Base-by-base conservation (phyloP, 2,797 vertebrate species). In the Intellagama lesueurii region DNA sequence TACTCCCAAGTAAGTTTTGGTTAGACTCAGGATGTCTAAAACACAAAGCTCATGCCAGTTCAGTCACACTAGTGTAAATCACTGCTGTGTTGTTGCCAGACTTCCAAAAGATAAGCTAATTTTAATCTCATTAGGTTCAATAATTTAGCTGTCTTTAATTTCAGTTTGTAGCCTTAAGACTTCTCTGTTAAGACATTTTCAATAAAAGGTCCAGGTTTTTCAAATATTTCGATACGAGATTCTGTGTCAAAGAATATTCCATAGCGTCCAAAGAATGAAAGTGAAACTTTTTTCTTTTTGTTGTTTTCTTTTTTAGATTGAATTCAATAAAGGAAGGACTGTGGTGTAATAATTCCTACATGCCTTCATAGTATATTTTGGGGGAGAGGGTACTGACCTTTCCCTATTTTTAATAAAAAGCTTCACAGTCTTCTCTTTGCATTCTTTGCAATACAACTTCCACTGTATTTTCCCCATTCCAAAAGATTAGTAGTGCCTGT, bases 311-410 rank as follows among this genome's bases (percentile, higher is more conserved):
- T 93, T 91, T 91, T 60, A 66, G 80, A 86, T 94, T 91, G 87
- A 96, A 92, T 96, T 97, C 96, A 95, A 91, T 96, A 96, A 95
- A 87, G 90, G 95, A 96, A 95, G 90, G 77, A 66, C 94, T 85
- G 85, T 92, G 84, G 90, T 94, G 92, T 94, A 94, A 92, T 95
- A 94, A 94, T 94, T 96, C 90, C 88, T 94, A 93, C 93, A 95
- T 93, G 89, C 88, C 85, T 90, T 91, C 88, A 88, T 66, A 83
- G 89, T 95, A 72, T 94, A 78, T 95, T 95, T 95, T 94, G 92
- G 92, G 94, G 90, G 88, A 52, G 94, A 90, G 64, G 92, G 64
- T 69, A 91, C 84, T 92, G 91, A 94, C 93, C 95, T 96, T 92
- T 93, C 76, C 88, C 89, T 94, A 32, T 96, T 95, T 96, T 90